These are phyloP conservation scores for Tauraco hartlaubi DNA, from an alignment of 2,797 vertebrate genomes.

Conservation along the genomic window DNA sequence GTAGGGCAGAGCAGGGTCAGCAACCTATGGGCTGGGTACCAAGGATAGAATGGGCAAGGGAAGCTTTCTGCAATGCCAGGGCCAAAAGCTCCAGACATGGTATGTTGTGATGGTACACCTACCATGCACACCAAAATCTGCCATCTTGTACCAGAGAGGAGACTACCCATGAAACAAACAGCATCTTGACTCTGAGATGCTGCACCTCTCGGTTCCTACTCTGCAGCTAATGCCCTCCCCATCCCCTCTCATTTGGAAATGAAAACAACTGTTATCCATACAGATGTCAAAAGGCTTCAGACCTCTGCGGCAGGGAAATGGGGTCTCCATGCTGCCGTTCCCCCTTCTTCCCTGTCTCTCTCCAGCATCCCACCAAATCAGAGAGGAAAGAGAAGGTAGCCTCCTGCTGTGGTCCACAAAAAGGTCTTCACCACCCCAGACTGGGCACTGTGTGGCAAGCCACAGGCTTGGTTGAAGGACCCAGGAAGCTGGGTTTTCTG, in stretches of 20 bases:
- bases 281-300: neutral
- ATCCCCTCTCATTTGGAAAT: neutral
- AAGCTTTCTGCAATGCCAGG: neutral
- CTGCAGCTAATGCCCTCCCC: neutral
- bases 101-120: rapidly evolving
- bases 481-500: neutral
- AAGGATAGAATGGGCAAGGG: neutral
- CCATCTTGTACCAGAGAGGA: neutral
- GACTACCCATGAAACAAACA: neutral
- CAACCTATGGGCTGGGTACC: neutral
- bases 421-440: neutral
- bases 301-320: neutral
- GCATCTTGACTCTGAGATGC: neutral
- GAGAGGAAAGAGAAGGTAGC: neutral
- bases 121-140: neutral
- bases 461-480: neutral
- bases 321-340: neutral
- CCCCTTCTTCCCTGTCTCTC: neutral
- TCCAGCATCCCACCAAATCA: neutral
- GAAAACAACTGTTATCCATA: neutral
- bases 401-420: neutral
- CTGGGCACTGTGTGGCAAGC: neutral
- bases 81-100: neutral
- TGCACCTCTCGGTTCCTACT: neutral
- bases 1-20: neutral